Percentiles rank a stretch among this genome's conserved stretches.
Conservation (phyloP, 2,888 invertebrate genomes). For the Troides helena region DNA sequence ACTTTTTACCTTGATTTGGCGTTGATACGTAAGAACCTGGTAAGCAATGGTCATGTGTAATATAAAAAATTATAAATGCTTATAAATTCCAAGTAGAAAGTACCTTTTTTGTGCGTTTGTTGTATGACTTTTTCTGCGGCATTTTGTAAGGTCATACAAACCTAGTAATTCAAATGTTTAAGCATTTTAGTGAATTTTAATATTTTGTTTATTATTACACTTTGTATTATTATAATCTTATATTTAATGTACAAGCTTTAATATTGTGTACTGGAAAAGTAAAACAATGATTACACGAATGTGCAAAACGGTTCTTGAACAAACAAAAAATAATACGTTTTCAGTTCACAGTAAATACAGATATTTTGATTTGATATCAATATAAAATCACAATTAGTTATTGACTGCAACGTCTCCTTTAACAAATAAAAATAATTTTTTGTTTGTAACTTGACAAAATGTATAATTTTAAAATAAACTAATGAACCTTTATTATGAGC, state of each 20-base stretch:
- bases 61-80: not conserved
- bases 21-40: not conserved
- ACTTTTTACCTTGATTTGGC: not conserved
- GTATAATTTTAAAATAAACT: not conserved
- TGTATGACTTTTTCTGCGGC: conserved; percentile 42
- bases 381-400: not conserved
- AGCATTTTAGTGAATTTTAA: not conserved
- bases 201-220: not conserved
- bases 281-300: not conserved
- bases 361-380: not conserved
- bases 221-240: not conserved
- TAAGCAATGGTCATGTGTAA: not conserved
- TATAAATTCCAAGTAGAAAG: not conserved
- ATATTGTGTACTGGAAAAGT: not conserved
- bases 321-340: not conserved
- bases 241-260: not conserved
- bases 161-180: not conserved
- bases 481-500: not conserved
- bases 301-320: not conserved
- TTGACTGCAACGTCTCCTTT: not conserved
- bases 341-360: not conserved
- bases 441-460: not conserved
- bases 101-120: conserved; percentile 45
- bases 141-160: not conserved
- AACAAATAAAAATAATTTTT: not conserved